Evolutionary conservation across 2,797 vertebrate genomes (phyloP).

Genomic region (Clangula hyemalis): DNA sequence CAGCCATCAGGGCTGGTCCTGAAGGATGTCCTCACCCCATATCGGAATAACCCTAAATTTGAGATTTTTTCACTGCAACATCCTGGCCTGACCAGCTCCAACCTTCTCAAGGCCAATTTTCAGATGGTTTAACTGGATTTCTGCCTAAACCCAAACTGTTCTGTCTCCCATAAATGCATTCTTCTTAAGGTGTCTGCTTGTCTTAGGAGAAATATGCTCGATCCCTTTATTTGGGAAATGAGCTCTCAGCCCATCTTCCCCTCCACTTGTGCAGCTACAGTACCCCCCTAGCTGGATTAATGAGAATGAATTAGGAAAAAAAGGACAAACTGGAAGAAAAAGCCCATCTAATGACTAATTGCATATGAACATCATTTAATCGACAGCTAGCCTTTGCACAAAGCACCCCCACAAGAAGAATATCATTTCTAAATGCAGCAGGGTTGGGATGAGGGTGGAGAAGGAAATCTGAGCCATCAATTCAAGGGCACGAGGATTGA

Average conservation of each 20-base stretch:
- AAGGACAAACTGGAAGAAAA: background rate
- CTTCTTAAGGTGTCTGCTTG: background rate
- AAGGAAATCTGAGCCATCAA: background rate
- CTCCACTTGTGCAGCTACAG: rapidly evolving
- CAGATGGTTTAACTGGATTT: background rate
- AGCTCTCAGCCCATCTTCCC: background rate
- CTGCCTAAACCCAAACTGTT: background rate
- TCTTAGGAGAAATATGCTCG: background rate
- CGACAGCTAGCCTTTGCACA: background rate
- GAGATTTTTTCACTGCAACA: background rate
- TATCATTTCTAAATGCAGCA: background rate
- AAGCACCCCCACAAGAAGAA: background rate
- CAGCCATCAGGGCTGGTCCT: background rate
- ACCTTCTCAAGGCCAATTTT: background rate
- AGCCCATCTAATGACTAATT: background rate
- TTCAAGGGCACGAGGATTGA: background rate
- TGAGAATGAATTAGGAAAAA: background rate
- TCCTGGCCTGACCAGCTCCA: background rate
- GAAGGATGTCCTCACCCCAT: background rate
- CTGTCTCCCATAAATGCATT: background rate
- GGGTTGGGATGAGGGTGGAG: rapidly evolving
- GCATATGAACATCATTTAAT: background rate
- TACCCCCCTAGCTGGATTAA: background rate
- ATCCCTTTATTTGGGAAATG: background rate
- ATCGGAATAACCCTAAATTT: background rate